A percentile compares a stretch with the other conserved stretches of the same genome.
Conservation (phyloP, 1,140 invertebrate species). For the Brachionus rotundiformis region DNA sequence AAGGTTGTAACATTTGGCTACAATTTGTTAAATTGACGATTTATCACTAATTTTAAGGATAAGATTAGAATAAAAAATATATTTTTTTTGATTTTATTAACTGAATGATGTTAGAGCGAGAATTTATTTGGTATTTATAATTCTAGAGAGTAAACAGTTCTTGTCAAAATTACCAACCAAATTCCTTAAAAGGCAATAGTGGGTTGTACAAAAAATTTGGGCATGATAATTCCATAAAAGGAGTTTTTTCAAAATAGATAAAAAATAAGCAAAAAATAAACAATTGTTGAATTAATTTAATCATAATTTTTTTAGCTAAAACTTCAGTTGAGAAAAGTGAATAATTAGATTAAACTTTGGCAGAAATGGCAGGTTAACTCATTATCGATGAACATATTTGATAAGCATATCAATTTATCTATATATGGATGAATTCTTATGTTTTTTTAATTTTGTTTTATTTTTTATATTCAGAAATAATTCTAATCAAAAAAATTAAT, state of each 20-base stretch:
- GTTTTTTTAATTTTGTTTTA: background rate
- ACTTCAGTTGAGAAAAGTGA: background rate
- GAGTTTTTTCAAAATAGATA: background rate
- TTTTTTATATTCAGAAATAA: background rate
- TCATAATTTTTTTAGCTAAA: background rate
- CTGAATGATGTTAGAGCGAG: background rate
- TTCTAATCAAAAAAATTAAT: background rate
- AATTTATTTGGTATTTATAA: conserved; percentile 6
- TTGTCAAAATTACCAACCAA: background rate
- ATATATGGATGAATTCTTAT: background rate
- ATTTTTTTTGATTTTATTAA: conserved; percentile 1
- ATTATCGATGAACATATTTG: background rate
- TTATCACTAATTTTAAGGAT: background rate
- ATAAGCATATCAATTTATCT: background rate
- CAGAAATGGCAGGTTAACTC: background rate
- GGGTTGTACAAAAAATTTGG: background rate
- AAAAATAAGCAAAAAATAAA: background rate
- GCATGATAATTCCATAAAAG: conserved; percentile 1
- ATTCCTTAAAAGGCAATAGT: conserved; percentile 14
- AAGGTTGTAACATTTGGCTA: conserved; percentile 43
- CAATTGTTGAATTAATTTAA: conserved; percentile 5
- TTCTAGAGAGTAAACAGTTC: background rate
- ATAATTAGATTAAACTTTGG: conserved; percentile 17
- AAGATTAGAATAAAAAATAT: background rate
- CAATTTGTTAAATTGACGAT: background rate